Conservation (phyloP, 2,113 vertebrate species). For the Charina bottae region DNA sequence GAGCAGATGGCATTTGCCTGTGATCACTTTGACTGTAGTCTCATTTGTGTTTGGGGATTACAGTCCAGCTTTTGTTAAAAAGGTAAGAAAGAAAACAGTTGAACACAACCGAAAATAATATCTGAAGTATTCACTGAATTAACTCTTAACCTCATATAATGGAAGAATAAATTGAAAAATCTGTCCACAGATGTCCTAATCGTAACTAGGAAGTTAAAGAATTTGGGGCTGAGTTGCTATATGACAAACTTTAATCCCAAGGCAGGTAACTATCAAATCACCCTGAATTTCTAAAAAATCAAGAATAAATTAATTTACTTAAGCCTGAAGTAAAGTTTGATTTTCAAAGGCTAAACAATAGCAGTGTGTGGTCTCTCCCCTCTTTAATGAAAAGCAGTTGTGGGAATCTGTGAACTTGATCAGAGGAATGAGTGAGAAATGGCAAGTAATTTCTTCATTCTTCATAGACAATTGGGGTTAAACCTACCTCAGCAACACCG, state of each 20-base stretch:
- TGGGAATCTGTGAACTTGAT: background rate
- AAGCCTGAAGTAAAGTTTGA: background rate
- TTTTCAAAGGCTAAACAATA: background rate
- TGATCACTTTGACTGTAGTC: background rate
- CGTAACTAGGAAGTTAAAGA: background rate
- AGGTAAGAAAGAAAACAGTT: background rate
- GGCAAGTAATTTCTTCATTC: too few relatives aligned
- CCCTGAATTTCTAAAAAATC: slow-evolving; percentile 19
- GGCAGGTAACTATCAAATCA: background rate
- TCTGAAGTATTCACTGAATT: background rate
- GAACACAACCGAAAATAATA: too few relatives aligned
- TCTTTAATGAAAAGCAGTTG: background rate
- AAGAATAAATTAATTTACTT: background rate
- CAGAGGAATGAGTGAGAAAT: background rate
- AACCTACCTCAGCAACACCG: too few relatives aligned
- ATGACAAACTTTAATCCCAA: slow-evolving; percentile 9
- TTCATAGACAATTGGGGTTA: too few relatives aligned
- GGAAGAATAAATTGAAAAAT: background rate
- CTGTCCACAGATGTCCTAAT: background rate
- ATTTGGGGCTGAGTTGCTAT: background rate
- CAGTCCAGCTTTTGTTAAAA: background rate
- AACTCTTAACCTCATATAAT: background rate
- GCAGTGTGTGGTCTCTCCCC: background rate
- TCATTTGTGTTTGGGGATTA: background rate
- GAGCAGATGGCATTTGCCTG: background rate